Evolutionary conservation across 2,888 invertebrate genomes (phyloP).

Genomic region (Macrophya annulata): DNA sequence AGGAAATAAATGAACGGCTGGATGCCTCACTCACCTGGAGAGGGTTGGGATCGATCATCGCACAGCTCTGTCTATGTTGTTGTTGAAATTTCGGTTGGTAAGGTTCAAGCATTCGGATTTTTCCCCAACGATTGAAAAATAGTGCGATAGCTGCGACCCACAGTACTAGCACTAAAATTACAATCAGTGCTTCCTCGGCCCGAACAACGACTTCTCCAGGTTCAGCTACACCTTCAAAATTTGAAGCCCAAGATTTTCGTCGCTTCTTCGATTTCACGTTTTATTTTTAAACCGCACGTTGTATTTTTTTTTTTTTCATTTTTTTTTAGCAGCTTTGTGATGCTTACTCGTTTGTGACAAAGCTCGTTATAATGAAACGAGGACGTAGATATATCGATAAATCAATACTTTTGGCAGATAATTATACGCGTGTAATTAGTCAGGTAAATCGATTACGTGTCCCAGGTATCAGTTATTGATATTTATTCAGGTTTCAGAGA

Average conservation of each 20-base stretch:
- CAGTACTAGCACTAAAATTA: conserved; percentile 89
- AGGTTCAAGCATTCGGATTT: conserved; percentile 95
- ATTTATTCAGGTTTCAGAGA: not conserved
- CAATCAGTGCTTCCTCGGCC: conserved; percentile 92
- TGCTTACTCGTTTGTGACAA: not conserved
- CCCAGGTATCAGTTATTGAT: not conserved
- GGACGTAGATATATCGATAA: not conserved
- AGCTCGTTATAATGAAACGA: not conserved
- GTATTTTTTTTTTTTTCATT: not conserved
- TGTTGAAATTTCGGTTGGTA: conserved; percentile 95
- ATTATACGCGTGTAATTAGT: not conserved
- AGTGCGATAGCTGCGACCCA: conserved; percentile 94
- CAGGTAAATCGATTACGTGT: not conserved
- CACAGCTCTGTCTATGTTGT: conserved; percentile 85
- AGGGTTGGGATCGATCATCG: conserved; percentile 69
- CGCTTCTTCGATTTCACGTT: not conserved
- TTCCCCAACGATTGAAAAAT: conserved; percentile 96
- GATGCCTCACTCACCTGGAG: conserved; percentile 63
- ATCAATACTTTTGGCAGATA: not conserved
- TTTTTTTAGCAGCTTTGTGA: not conserved
- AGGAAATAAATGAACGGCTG: not conserved
- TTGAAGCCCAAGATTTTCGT: not conserved
- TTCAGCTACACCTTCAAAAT: conserved; percentile 64
- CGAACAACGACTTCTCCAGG: conserved; percentile 86
- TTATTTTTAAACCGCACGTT: not conserved